Base-by-base conservation (phyloP, 2,797 vertebrate species). In the Poeciliopsis paucimaculata region DNA sequence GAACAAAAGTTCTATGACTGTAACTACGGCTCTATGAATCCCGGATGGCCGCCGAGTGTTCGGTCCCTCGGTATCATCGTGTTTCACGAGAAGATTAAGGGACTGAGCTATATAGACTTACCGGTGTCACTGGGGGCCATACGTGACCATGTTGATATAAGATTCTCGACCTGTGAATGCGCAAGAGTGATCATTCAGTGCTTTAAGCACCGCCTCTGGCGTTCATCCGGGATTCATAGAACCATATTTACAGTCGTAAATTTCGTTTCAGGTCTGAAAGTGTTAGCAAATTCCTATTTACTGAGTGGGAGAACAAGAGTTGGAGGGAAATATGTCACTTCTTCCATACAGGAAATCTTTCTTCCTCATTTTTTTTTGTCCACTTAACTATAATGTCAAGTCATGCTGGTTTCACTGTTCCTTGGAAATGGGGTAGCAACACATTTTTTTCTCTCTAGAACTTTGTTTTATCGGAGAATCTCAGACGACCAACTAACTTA, bases 261-360 rank as follows among this genome's bases (percentile, higher is more conserved):
- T 41, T 41, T 41, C 1, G 39, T 41, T 43, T 70, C 43, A 15
- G 66, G 41, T 45, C 11, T 26, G 39, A 45, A 70, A 70, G 15
- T 43, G 23, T 26, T n/a, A 68, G 36, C 6, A 64, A 39, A 41
- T 23, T 68, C 18, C 34, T 23, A 68, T 41, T 68, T 68, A 39
- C 64, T 68, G 36, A 39, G 64, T 68, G 23, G 66, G 66, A 43
- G 41, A 43, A 43, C 41, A 43, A 43, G 41, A 43, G 41, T 43
- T 43, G 41, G 41, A n/a, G 66, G 66, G 45, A 70, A 45, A 70
- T 41, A 68, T 70, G 66, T 45, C 66, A 45, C 66, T 70, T 70
- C 11, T 70, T 70, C 41, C 41, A n/a, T n/a, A 8, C 66, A 70
- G 26, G 26, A 70, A 41, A 70, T 15, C 66, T 43, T 41, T 70